Conservation (phyloP, 2,113 vertebrate genomes). For the Scophthalmus maximus region DNA sequence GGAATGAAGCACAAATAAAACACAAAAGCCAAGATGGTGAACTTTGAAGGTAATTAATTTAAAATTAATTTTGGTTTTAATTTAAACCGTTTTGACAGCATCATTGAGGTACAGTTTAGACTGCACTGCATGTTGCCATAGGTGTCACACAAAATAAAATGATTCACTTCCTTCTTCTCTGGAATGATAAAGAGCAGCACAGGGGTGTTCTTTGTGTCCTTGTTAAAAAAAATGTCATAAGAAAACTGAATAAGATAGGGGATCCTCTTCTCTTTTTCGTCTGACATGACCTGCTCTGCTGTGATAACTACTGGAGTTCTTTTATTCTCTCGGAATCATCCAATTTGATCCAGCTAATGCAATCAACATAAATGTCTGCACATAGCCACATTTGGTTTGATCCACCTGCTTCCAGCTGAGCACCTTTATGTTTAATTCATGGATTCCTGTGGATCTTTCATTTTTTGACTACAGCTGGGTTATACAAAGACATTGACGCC, state of each 20-base stretch:
- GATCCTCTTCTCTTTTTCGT: neutral
- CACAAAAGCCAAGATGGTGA: no score
- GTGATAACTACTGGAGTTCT: constrained; percentile 10
- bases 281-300: constrained; percentile 13
- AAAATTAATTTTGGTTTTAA: no score
- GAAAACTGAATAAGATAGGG: neutral
- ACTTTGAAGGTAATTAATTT: no score
- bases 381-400: constrained; percentile 47
- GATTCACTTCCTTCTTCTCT: constrained; percentile 9
- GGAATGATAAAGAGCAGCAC: constrained; percentile 19
- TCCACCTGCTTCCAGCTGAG: constrained; percentile 56
- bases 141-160: neutral
- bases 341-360: constrained; percentile 42
- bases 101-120: neutral
- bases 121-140: neutral
- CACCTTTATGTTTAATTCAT: constrained; percentile 73
- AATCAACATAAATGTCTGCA: constrained; percentile 64
- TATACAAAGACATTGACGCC: constrained; percentile 49
- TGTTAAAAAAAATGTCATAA: neutral
- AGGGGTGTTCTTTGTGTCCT: neutral
- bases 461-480: constrained; percentile 50
- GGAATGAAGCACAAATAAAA: no score
- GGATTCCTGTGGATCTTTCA: constrained; percentile 38
- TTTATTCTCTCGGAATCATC: constrained; percentile 38
- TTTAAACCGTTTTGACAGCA: neutral